Conservation (phyloP, 64 coral and sea anemone genomes). For the Stichodactyla mertensii region DNA sequence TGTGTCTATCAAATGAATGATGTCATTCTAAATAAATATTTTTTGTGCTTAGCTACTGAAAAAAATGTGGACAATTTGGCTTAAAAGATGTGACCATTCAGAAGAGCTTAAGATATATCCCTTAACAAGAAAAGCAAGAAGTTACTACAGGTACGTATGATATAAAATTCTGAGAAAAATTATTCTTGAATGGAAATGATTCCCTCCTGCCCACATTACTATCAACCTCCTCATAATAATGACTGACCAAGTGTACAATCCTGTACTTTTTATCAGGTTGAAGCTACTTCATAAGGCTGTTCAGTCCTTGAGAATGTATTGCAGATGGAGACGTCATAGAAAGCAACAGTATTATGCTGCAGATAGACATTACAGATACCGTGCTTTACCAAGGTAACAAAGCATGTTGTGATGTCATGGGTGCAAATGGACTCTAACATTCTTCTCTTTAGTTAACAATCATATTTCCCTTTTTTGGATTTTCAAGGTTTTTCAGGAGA, state of each 20-base stretch:
- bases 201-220: no score
- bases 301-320: constrained; percentile 43
- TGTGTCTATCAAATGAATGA: no score
- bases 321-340: constrained; percentile 59
- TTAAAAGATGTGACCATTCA: constrained; percentile 80
- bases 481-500: constrained; percentile 50
- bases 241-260: neutral
- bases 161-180: neutral
- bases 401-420: neutral
- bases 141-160: constrained; percentile 47
- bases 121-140: constrained; percentile 63
- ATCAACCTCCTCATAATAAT: no score
- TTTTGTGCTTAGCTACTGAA: constrained; percentile 46
- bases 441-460: no score
- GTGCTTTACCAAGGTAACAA: constrained; percentile 72
- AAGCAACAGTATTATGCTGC: constrained; percentile 58
- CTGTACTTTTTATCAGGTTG: neutral
- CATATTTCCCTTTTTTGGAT: neutral
- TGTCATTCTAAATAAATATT: no score
- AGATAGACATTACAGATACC: constrained; percentile 53
- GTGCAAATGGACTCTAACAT: no score
- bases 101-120: constrained; percentile 75
- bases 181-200: no score
- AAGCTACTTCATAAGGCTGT: constrained; percentile 31
- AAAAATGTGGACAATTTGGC: constrained; percentile 72